A percentile compares a stretch with the other conserved stretches of the same genome.
Conservation (phyloP, 2,888 invertebrate genomes). For the Acleris laterana region DNA sequence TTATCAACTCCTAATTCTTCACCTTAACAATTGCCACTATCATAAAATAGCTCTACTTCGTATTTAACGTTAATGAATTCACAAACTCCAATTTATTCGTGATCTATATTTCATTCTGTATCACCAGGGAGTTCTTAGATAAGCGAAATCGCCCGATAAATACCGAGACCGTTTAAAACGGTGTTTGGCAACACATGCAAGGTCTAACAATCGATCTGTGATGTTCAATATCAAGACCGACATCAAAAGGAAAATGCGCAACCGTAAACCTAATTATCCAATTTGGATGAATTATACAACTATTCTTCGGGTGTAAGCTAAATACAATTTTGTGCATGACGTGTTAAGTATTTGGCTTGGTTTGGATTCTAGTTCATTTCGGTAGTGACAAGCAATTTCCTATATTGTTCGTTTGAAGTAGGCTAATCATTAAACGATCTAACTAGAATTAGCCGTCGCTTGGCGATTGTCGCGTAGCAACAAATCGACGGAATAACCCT, state of each 20-base stretch:
- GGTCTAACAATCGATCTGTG: constrained; percentile 32
- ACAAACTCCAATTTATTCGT: background rate
- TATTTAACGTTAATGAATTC: background rate
- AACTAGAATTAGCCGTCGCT: constrained; percentile 12
- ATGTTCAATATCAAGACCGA: constrained; percentile 28
- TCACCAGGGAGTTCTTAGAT: constrained; percentile 14
- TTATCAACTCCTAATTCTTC: background rate
- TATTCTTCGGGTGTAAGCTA: no score
- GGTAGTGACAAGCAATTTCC: constrained; percentile 14
- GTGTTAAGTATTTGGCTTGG: background rate
- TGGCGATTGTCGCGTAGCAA: constrained; percentile 29
- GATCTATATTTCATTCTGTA: constrained; percentile 9
- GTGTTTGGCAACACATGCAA: constrained; percentile 29
- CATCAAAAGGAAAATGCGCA: constrained; percentile 17
- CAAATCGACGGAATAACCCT: constrained; percentile 22
- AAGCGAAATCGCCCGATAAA: constrained; percentile 22
- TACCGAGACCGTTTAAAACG: constrained; percentile 20
- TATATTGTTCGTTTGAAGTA: constrained; percentile 6
- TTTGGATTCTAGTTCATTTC: background rate
- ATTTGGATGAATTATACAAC: no score
- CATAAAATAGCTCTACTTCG: background rate
- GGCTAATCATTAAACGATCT: constrained; percentile 19
- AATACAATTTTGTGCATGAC: no score
- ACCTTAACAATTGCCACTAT: background rate
- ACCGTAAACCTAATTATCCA: background rate